Percentiles rank a stretch among this genome's conserved stretches.
Conservation (phyloP, 2,888 invertebrate genomes). For the Falcaria lacertinaria region DNA sequence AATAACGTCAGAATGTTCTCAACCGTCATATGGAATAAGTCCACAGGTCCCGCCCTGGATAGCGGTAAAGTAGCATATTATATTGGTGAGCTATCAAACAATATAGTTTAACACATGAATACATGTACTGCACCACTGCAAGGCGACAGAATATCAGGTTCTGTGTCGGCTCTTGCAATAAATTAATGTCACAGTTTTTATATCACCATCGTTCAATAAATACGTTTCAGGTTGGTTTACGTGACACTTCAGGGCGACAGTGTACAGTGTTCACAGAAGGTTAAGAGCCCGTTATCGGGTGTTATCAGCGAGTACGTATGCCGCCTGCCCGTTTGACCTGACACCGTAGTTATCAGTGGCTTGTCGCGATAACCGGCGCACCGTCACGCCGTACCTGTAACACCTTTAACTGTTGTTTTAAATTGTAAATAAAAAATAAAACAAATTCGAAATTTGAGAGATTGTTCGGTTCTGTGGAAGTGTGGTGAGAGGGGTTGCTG, state of each 20-base stretch:
- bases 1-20: no score
- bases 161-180: not conserved
- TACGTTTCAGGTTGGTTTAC: not conserved
- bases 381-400: conserved; percentile 65
- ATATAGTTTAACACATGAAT: no score
- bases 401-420: conserved; percentile 51
- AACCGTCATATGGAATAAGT: no score
- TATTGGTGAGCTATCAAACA: no score
- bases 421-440: conserved; percentile 13
- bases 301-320: conserved; percentile 63
- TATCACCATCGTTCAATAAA: not conserved
- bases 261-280: conserved; percentile 42
- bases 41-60: no score
- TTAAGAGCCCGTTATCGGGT: conserved; percentile 76
- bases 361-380: conserved; percentile 65
- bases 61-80: no score
- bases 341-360: conserved; percentile 75
- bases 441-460: not conserved
- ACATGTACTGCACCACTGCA: no score
- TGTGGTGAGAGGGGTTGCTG: not conserved
- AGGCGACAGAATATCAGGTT: no score
- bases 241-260: not conserved
- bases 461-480: not conserved
- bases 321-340: conserved; percentile 79
- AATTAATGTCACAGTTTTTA: not conserved